A percentile compares a stretch with the other conserved stretches of the same genome.
phyloP scores from a whole-genome alignment of 2,113 vertebrate species.

The Atrichornis clamosus region DNA sequence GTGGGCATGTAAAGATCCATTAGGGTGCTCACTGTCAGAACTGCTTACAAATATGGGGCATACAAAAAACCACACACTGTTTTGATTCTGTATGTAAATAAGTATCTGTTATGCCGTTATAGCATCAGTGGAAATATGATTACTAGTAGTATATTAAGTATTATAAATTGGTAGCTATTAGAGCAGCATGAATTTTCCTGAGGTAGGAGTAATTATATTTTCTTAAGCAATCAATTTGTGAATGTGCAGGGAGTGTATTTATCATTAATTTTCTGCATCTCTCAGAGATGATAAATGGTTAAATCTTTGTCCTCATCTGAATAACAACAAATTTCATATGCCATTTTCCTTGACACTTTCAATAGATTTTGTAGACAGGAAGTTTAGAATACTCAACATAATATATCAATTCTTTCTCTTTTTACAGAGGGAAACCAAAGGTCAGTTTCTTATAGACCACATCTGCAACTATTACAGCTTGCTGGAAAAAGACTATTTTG shows the following conservation, averaged over 20 bases:
- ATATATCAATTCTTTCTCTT: constrained; percentile 22
- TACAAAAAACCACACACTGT: not conserved
- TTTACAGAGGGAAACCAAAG: constrained; percentile 94
- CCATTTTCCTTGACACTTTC: not conserved
- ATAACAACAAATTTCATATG: not conserved
- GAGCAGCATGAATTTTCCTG: not conserved
- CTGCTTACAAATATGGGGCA: not conserved
- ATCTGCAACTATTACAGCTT: constrained; percentile 98
- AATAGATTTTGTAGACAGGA: not conserved
- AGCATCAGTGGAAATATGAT: not conserved
- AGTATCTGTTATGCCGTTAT: not conserved
- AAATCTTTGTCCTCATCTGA: not conserved
- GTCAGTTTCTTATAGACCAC: constrained; percentile 94
- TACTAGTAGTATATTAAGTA: not conserved
- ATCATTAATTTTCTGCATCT: not conserved
- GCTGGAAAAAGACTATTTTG: constrained; percentile 98
- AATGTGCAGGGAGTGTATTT: not conserved
- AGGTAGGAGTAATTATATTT: not conserved
- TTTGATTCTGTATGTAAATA: not conserved
- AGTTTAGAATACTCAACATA: not conserved
- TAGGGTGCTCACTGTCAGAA: not conserved
- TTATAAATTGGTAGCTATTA: not conserved
- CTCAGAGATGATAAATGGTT: not conserved
- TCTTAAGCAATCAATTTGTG: not conserved
- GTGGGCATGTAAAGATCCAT: not conserved